Percentiles rank a stretch among this genome's conserved stretches.
These are phyloP conservation scores for Himalopsyche tibetana DNA, from an alignment of 2,888 invertebrate genomes.

Conservation along the genomic window DNA sequence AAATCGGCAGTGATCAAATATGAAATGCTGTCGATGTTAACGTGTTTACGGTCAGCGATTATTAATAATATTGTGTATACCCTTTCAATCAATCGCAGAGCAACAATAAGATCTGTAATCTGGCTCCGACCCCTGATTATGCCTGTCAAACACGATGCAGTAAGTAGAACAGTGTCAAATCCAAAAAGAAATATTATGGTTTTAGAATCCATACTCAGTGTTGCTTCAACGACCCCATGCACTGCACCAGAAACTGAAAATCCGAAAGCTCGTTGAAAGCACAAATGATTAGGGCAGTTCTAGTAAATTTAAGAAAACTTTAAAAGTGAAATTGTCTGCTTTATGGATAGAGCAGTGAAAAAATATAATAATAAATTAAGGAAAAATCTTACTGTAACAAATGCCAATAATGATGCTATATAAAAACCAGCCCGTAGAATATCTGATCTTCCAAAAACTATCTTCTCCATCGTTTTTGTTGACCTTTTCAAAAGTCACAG, in stretches of 20 bases:
- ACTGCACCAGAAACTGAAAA: neutral
- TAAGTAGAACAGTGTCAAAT: neutral
- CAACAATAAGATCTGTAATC: neutral
- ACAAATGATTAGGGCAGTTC: too few relatives aligned
- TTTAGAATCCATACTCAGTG: neutral
- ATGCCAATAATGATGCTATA: neutral
- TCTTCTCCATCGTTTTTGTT: neutral
- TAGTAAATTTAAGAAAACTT: too few relatives aligned
- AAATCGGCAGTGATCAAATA: too few relatives aligned
- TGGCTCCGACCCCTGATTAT: neutral
- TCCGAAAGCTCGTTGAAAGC: too few relatives aligned
- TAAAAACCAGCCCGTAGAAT: neutral
- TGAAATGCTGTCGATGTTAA: too few relatives aligned
- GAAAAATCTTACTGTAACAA: neutral
- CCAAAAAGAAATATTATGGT: neutral
- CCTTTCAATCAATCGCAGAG: neutral
- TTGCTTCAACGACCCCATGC: neutral
- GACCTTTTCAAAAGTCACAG: neutral
- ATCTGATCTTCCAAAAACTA: neutral
- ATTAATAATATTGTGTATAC: neutral
- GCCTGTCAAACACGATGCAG: neutral
- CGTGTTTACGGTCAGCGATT: too few relatives aligned
- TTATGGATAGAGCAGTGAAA: neutral
- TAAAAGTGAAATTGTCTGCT: neutral
- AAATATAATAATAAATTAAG: neutral